Percentiles rank a stretch among this genome's conserved stretches.
Conservation (phyloP, 2,888 invertebrate genomes). For the Alsophila aescularia region DNA sequence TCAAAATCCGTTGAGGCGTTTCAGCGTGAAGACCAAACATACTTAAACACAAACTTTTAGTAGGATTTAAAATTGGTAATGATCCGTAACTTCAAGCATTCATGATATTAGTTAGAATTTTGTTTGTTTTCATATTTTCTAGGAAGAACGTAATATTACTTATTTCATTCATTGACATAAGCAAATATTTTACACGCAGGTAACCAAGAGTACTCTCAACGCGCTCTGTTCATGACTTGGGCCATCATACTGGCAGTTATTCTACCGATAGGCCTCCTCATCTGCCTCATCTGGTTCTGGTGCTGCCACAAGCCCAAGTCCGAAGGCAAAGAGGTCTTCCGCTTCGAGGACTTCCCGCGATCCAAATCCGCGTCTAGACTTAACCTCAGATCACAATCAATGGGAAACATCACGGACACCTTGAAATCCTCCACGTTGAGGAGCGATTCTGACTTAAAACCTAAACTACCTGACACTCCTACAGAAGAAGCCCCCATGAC, state of each 20-base stretch:
- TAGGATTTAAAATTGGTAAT: no score
- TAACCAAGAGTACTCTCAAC: constrained; percentile 88
- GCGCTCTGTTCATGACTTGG: constrained; percentile 89
- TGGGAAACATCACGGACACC: constrained; percentile 82
- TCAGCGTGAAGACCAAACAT: no score
- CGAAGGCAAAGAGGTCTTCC: constrained; percentile 84
- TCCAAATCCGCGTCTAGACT: constrained; percentile 85
- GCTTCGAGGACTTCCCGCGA: constrained; percentile 81
- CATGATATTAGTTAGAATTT: no score
- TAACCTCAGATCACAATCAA: constrained; percentile 80
- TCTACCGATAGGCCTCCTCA: constrained; percentile 86
- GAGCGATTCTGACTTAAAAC: constrained; percentile 68
- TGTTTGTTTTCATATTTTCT: no score
- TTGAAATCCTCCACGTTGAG: constrained; percentile 73
- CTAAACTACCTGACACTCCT: constrained; percentile 67
- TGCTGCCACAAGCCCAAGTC: constrained; percentile 84
- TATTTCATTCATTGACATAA: constrained; percentile 28
- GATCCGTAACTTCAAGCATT: no score
- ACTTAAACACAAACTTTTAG: no score
- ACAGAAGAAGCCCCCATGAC: constrained; percentile 65
- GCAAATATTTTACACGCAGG: constrained; percentile 74
- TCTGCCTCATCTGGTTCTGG: constrained; percentile 86
- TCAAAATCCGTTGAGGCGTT: no score
- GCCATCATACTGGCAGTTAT: constrained; percentile 89
- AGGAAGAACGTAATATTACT: background rate